Conservation (phyloP, 2,888 invertebrate genomes). For the Agriotes lineatus region DNA sequence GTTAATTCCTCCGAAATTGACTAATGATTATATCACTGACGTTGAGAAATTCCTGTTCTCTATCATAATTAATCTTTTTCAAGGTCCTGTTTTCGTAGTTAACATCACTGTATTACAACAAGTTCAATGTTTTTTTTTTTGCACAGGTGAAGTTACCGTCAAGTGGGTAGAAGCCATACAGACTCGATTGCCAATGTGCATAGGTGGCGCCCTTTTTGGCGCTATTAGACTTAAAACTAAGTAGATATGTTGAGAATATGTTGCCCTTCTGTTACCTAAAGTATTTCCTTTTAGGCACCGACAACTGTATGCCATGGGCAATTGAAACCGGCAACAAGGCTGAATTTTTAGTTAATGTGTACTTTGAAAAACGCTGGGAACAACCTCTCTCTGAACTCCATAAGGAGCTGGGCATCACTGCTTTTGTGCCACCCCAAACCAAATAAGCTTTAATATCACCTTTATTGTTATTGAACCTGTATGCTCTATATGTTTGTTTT, state of each 20-base stretch:
- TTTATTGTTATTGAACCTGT: no score
- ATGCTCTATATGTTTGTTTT: no score
- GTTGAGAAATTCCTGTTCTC: background rate
- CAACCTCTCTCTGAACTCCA: constrained; percentile 85
- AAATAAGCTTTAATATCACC: background rate
- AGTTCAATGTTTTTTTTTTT: no score
- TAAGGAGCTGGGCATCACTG: constrained; percentile 81
- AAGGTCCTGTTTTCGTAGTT: no score
- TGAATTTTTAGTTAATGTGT: constrained; percentile 86
- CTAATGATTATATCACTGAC: constrained; percentile 1
- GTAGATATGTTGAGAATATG: constrained; percentile 61
- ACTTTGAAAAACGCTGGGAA: constrained; percentile 95
- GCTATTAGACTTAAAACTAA: constrained; percentile 88
- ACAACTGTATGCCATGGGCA: constrained; percentile 88
- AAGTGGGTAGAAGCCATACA: constrained; percentile 99
- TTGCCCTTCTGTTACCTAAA: no score
- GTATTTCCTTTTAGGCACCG: constrained; percentile 76
- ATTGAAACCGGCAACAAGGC: constrained; percentile 81
- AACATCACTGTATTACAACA: no score
- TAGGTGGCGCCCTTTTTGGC: constrained; percentile 93
- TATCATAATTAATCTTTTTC: no score
- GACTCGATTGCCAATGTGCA: constrained; percentile 95
- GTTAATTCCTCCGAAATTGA: background rate
- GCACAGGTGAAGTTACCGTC: constrained; percentile 83
- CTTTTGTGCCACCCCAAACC: constrained; percentile 59